Evolutionary conservation across 1,140 invertebrate genomes (phyloP).

Genomic region (Uloborus diversus): DNA sequence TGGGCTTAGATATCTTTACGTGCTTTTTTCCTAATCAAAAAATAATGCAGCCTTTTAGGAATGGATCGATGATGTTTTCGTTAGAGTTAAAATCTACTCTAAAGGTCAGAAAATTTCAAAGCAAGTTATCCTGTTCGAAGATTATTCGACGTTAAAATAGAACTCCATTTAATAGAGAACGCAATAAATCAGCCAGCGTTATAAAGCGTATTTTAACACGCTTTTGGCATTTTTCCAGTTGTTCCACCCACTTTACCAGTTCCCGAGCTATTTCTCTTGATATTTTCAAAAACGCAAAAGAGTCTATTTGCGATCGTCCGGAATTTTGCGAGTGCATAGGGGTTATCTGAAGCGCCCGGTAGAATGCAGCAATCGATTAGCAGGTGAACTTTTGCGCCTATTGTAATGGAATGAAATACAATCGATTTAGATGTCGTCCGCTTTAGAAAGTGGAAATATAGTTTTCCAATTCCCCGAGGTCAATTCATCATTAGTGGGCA

Average conservation of each 20-base stretch:
- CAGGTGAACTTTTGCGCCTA: not conserved
- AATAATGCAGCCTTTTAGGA: too few relatives aligned
- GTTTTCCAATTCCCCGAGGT: not conserved
- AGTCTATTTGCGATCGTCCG: not conserved
- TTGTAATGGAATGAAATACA: constrained; percentile 16
- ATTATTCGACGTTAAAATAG: constrained; percentile 49
- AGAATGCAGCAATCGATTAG: constrained; percentile 8
- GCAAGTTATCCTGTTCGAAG: constrained; percentile 38
- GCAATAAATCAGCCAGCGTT: constrained; percentile 44
- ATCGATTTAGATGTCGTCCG: constrained; percentile 5
- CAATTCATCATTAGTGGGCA: not conserved
- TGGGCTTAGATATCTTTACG: too few relatives aligned
- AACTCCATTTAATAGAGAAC: constrained; percentile 45
- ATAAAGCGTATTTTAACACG: constrained; percentile 50
- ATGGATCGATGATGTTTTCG: too few relatives aligned
- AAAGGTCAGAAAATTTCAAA: constrained; percentile 14
- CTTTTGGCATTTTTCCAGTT: constrained; percentile 47
- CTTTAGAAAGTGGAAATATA: not conserved
- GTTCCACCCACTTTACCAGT: constrained; percentile 12
- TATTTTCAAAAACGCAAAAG: not conserved
- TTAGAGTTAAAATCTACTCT: not conserved
- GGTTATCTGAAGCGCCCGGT: not conserved
- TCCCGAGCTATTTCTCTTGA: not conserved
- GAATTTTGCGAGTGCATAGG: not conserved
- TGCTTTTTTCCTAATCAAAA: too few relatives aligned